A percentile compares a stretch with the other conserved stretches of the same genome.
Evolutionary conservation across 2,888 invertebrate genomes (phyloP).

Genomic region (Cosmia trapezina): DNA sequence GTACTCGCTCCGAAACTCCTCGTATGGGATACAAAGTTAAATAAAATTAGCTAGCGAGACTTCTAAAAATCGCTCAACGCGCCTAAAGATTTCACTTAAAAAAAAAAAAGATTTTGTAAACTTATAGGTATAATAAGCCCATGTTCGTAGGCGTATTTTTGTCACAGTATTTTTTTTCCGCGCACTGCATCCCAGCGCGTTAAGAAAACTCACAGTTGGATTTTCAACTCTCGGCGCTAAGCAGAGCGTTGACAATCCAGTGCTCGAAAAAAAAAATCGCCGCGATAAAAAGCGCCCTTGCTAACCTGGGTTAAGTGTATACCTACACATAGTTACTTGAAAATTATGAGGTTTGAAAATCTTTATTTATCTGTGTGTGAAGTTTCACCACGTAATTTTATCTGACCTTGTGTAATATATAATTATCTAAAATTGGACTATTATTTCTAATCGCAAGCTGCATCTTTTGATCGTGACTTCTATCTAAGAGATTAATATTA

Average conservation of each 20-base stretch:
- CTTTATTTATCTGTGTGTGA: neutral
- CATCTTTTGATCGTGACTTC: slow-evolving; percentile 29
- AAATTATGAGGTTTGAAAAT: neutral
- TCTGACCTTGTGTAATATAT: slow-evolving; percentile 4
- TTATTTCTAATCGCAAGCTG: slow-evolving; percentile 52
- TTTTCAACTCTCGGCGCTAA: no score
- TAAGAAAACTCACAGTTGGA: no score
- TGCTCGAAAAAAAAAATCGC: no score
- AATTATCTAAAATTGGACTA: slow-evolving; percentile 58
- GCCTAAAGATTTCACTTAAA: no score
- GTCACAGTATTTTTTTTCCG: no score
- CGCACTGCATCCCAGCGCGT: no score
- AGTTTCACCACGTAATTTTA: neutral
- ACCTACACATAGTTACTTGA: neutral
- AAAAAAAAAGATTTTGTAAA: no score
- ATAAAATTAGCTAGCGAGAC: neutral
- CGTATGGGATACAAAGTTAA: neutral
- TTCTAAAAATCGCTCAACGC: neutral
- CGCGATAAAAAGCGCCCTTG: no score
- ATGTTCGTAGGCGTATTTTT: no score
- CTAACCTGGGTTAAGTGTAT: no score
- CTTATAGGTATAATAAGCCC: no score
- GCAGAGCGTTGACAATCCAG: no score
- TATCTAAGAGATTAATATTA: slow-evolving; percentile 59
- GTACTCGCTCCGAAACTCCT: neutral